These are phyloP conservation scores for Drosophila bunnanda DNA, from an alignment of 2,888 invertebrate species.

Conservation along the genomic window DNA sequence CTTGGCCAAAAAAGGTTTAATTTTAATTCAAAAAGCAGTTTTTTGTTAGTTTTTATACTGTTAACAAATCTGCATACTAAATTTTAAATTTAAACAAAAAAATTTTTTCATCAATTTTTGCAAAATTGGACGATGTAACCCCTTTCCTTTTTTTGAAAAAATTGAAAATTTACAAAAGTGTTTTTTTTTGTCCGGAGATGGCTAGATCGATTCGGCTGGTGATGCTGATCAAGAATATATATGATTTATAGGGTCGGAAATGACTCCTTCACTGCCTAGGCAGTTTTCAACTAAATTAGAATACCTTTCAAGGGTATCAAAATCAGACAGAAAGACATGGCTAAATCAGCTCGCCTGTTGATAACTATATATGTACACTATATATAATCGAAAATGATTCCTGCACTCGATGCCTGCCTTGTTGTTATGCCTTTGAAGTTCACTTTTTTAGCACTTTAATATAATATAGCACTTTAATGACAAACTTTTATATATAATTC, in stretches of 20 bases:
- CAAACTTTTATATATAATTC: neutral
- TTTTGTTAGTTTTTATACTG: neutral
- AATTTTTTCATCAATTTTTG: neutral
- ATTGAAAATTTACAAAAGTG: too few relatives aligned
- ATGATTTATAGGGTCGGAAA: neutral
- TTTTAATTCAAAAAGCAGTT: neutral
- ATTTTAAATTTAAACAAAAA: neutral
- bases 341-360: too few relatives aligned
- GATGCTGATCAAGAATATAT: neutral
- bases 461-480: fast-evolving
- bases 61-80: neutral
- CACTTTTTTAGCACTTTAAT: neutral
- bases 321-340: neutral
- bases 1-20: neutral
- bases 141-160: neutral
- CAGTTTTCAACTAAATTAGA: neutral
- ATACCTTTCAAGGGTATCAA: neutral
- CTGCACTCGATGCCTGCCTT: too few relatives aligned
- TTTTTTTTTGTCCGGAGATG: neutral
- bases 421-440: neutral
- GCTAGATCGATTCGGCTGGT: neutral
- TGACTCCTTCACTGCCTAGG: neutral
- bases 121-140: neutral
- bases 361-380: neutral
- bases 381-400: neutral